Percentiles rank a stretch among this genome's conserved stretches.
Evolutionary conservation across 2,113 vertebrate species (phyloP).

Genomic region (Cavia aperea): DNA sequence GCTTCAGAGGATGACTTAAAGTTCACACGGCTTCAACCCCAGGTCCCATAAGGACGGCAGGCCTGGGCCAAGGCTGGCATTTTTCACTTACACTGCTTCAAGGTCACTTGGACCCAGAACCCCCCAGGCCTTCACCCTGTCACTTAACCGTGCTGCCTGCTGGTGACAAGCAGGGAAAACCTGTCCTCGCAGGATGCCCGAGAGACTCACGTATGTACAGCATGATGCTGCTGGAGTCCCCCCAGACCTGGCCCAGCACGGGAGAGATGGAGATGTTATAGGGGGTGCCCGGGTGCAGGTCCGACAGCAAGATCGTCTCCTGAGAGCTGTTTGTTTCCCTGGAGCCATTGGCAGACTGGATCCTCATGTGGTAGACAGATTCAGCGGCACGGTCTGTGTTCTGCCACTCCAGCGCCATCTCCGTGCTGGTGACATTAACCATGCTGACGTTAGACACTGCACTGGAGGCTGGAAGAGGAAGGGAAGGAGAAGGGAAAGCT

Average conservation of each 20-base stretch:
- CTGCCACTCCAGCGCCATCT: slow-evolving; percentile 59
- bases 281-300: slow-evolving; percentile 45
- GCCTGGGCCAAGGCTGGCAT: background rate
- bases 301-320: accelerated
- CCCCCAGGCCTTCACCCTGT: too few relatives aligned
- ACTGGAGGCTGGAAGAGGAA: slow-evolving; percentile 40
- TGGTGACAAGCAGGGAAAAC: background rate
- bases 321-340: accelerated
- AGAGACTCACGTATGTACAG: slow-evolving; percentile 63
- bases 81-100: background rate
- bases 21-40: background rate
- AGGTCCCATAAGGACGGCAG: background rate
- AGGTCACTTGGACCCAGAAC: background rate
- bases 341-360: background rate
- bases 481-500: background rate
- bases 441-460: background rate
- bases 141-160: background rate
- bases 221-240: accelerated
- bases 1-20: background rate
- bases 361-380: slow-evolving; percentile 32
- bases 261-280: slow-evolving; percentile 59
- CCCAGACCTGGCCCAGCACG: accelerated
- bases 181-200: background rate
- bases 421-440: background rate
- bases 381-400: slow-evolving; percentile 3